Evolutionary conservation across 1,140 invertebrate species (phyloP), one percentile per base, ranked within the genome.

Genomic region (Adelges cooleyi): DNA sequence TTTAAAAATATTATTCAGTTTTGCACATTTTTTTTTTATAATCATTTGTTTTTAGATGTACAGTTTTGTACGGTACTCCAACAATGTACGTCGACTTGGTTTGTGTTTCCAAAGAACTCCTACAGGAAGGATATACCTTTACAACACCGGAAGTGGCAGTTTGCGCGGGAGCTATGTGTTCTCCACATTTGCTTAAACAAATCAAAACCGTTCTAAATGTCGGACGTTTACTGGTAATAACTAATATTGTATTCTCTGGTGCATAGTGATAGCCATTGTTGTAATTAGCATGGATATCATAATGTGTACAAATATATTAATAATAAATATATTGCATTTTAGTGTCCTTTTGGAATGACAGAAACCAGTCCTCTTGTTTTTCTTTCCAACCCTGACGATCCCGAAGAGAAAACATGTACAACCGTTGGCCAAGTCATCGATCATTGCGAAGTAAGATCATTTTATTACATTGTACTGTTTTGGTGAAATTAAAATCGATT

Each of bases 81-180:
- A 98, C 95, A 0, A 98, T 99, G 94, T 93, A 89, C 74, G 86
- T 96, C 59, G 92, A 97, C 74, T 78, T 92, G 23, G 68, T 71
- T 29, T 44, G 40, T 1, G 36, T 59, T 8, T 33, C 40, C 33
- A 48, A 70, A 22, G 22, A 68, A 65, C 33, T 66, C 3, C 2
- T 54, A 6, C 51, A 53, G 4, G 62, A 33, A 23, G 56, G 49
- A n/a, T 11, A 44, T 10, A 11, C 18, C 11, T 25, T 59, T 36
- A n/a, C 18, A 27, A 23, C 51, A 48, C 46, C 46, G 66, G 74
- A 80, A 56, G 77, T 82, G 48, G 87, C 84, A 11, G 69, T 89
- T 0, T 83, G 82, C 1, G 89, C 86, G 13, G 92, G 90, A 8
- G 82, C 91, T 1, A 78, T 85, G 0, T 86, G 85, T 66, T 82